Evolutionary conservation across 2,888 invertebrate genomes (phyloP).

Genomic region (Epirrhoe alternata): DNA sequence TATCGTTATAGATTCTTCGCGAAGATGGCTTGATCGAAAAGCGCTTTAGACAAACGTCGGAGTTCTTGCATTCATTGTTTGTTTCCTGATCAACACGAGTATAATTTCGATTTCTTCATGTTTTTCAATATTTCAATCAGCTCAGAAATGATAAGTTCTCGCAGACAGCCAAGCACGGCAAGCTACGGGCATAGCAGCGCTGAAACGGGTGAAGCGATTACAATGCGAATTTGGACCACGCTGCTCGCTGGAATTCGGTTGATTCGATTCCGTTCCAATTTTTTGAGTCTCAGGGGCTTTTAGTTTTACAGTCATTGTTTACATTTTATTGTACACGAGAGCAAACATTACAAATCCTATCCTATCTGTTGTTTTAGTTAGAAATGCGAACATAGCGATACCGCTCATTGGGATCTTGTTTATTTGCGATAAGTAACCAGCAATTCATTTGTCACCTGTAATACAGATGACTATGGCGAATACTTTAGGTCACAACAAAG

Average conservation of each 20-base stretch:
- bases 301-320: not conserved
- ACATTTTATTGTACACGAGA: not conserved
- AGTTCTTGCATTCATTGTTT: not conserved
- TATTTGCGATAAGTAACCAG: not conserved
- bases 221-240: not conserved
- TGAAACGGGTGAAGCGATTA: not conserved
- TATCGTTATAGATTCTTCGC: constrained; percentile 19
- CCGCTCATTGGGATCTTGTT: not conserved
- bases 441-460: not conserved
- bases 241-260: not conserved
- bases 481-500: too few species aligned
- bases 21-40: constrained; percentile 5
- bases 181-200: not conserved
- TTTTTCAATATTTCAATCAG: not conserved
- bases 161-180: not conserved
- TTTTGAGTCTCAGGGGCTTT: not conserved
- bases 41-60: not conserved
- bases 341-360: not conserved
- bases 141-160: not conserved
- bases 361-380: not conserved
- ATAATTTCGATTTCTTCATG: not conserved
- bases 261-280: constrained; percentile 1
- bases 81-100: not conserved
- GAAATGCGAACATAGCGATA: not conserved
- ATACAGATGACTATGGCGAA: not conserved